Evolutionary conservation across 30 jellyfish, hydroid and myxozoan genomes (phyloP).

Genomic region (Nemopilema nomurai): DNA sequence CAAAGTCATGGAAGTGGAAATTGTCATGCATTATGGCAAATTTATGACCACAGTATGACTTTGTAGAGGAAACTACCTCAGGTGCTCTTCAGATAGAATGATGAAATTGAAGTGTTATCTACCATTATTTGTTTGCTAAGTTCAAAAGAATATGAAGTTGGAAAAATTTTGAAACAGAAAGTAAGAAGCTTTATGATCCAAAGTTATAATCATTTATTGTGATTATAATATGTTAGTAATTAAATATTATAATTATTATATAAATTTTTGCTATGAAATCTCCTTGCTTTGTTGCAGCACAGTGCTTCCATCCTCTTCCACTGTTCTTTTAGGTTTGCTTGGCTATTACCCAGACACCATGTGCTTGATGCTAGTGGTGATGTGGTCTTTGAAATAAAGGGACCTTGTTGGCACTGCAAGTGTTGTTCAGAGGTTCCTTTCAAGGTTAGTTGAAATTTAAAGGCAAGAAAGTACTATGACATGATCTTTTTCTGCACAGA

Average conservation of each 20-base stretch:
- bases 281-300: not conserved
- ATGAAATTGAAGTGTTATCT: no score
- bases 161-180: no score
- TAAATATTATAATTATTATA: no score
- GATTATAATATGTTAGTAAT: not conserved
- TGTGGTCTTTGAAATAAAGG: conserved; percentile 35
- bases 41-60: no score
- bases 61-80: no score
- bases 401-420: conserved; percentile 66
- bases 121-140: no score
- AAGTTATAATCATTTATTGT: not conserved
- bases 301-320: not conserved
- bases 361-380: conserved; percentile 59
- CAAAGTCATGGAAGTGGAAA: no score
- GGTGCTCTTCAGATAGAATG: no score
- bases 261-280: not conserved
- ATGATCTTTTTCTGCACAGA: not conserved
- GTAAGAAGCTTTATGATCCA: no score
- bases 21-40: no score
- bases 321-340: conserved; percentile 21
- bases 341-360: conserved; percentile 43
- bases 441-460: conserved; percentile 21
- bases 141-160: no score
- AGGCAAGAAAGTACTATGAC: not conserved
- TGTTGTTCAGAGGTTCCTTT: conserved; percentile 65